These are phyloP conservation scores for Synanthedon myopaeformis DNA, from an alignment of 2,888 invertebrate species.

Conservation along the genomic window DNA sequence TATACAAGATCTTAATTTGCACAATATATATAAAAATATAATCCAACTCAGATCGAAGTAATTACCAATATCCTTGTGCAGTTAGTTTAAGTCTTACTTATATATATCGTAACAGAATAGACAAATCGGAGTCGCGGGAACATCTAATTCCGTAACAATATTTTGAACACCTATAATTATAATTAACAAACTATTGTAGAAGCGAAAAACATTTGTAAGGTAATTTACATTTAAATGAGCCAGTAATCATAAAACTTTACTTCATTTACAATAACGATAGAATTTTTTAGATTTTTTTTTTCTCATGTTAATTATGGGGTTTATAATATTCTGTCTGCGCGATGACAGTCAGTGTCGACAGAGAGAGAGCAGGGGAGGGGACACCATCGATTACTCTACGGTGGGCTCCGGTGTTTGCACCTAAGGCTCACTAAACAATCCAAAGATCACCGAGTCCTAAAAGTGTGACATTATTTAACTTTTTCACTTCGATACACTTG, in stretches of 20 bases:
- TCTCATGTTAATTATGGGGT: slow-evolving; percentile 43
- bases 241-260: slow-evolving; percentile 62
- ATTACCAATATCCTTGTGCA: slow-evolving; percentile 70
- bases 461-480: slow-evolving; percentile 44
- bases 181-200: slow-evolving; percentile 61
- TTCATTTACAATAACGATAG: slow-evolving; percentile 65
- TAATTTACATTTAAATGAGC: slow-evolving; percentile 60
- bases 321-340: slow-evolving; percentile 19
- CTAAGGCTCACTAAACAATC: slow-evolving; percentile 61
- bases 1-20: slow-evolving; percentile 65
- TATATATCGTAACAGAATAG: slow-evolving; percentile 45
- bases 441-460: slow-evolving; percentile 49
- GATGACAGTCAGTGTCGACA: slow-evolving; percentile 12
- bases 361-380: slow-evolving; percentile 1
- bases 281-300: slow-evolving; percentile 35
- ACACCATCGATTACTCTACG: slow-evolving; percentile 31
- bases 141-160: slow-evolving; percentile 67
- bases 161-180: slow-evolving; percentile 64
- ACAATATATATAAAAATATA: slow-evolving; percentile 68
- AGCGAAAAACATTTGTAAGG: slow-evolving; percentile 53
- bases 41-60: slow-evolving; percentile 67
- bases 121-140: slow-evolving; percentile 45
- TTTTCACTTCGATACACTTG: slow-evolving; percentile 59
- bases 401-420: slow-evolving; percentile 43
- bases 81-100: slow-evolving; percentile 22